These are phyloP conservation scores for Aleadryas rufinucha DNA, from an alignment of 2,113 vertebrate species.

Conservation along the genomic window DNA sequence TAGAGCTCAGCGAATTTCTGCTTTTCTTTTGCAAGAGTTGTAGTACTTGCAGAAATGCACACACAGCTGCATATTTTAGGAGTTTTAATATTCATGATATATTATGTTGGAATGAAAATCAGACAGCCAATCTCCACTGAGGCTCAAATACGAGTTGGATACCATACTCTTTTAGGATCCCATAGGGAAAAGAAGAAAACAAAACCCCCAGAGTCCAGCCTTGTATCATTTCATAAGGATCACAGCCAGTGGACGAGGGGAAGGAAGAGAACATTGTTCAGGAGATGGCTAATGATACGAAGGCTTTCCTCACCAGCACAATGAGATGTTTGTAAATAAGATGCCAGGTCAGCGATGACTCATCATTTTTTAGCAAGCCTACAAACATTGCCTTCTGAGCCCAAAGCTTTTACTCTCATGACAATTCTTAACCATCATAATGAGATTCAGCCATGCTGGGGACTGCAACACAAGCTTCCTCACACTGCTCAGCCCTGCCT, in stretches of 20 bases:
- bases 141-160: background rate
- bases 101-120: background rate
- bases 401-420: background rate
- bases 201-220: background rate
- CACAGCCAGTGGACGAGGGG: background rate
- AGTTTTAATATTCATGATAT: background rate
- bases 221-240: background rate
- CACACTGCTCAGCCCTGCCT: background rate
- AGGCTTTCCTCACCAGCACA: background rate
- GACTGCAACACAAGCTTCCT: background rate
- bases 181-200: background rate
- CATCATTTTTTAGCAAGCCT: background rate
- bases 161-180: background rate
- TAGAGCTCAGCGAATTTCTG: background rate
- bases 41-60: background rate
- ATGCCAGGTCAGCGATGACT: background rate
- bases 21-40: background rate
- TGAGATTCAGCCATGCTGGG: background rate
- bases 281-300: background rate
- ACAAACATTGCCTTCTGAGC: background rate
- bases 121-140: background rate
- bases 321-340: background rate
- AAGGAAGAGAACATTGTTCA: background rate
- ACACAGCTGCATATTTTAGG: background rate
- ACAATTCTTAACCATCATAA: background rate